Conservation (phyloP, 2,797 vertebrate species). For the Microhierax caerulescens region DNA sequence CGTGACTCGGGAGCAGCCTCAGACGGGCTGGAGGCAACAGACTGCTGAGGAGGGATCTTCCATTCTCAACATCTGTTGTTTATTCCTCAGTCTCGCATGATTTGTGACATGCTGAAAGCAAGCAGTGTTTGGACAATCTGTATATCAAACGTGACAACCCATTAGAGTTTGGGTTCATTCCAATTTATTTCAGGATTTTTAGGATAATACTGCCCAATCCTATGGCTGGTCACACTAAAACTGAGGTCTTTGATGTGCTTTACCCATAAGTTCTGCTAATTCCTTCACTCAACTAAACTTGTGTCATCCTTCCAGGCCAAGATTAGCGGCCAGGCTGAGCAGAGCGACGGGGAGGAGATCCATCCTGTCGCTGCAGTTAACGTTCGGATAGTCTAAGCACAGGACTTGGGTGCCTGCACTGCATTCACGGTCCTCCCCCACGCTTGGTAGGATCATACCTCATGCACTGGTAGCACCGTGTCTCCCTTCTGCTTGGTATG, state of each 20-base stretch:
- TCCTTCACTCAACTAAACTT: background rate
- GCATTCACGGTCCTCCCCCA: background rate
- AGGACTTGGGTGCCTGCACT: background rate
- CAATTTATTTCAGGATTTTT: background rate
- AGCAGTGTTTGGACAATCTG: background rate
- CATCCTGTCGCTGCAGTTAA: too few relatives aligned
- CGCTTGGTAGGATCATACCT: background rate
- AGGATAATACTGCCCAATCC: background rate
- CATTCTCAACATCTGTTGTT: background rate
- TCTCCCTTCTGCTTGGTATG: background rate
- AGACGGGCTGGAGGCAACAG: background rate
- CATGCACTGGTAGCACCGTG: background rate
- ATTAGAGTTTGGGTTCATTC: background rate
- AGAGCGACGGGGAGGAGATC: background rate
- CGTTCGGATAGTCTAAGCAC: background rate
- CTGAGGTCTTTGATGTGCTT: background rate
- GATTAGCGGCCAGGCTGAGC: background rate
- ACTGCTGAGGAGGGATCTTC: background rate
- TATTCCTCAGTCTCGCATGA: background rate
- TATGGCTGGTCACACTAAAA: accelerated
- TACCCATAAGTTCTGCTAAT: background rate
- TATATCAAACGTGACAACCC: background rate
- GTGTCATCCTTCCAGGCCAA: background rate
- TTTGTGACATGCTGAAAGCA: background rate
- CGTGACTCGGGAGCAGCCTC: background rate